Evolutionary conservation across 2,888 invertebrate genomes (phyloP).

Genomic region (Amphipyra tragopoginis): DNA sequence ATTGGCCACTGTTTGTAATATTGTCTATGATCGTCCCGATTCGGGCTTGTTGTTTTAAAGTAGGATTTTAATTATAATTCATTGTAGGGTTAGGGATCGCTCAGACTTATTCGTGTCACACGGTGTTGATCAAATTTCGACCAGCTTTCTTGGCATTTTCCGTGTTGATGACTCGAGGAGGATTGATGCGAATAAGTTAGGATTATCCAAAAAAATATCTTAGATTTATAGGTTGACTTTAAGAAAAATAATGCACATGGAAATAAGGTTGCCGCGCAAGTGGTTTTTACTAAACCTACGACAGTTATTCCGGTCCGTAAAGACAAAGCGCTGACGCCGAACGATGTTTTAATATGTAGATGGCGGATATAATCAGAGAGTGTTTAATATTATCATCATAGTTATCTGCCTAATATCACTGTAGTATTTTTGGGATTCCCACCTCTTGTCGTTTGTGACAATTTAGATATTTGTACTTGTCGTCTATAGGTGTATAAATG

Average conservation of each 20-base stretch:
- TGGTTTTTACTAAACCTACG: not conserved
- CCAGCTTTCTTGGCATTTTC: not conserved
- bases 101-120: slow-evolving; percentile 29
- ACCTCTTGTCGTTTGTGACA: slow-evolving; percentile 38
- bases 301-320: slow-evolving; percentile 1
- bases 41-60: slow-evolving; percentile 19
- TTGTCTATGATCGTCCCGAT: slow-evolving; percentile 20
- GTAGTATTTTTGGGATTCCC: slow-evolving; percentile 46
- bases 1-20: slow-evolving; percentile 15
- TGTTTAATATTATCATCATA: not conserved
- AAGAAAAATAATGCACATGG: slow-evolving; percentile 25
- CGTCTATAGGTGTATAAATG: not conserved
- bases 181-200: slow-evolving; percentile 17
- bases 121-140: not conserved
- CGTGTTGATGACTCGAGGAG: not conserved
- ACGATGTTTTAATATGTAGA: not conserved
- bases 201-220: not conserved
- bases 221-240: slow-evolving; percentile 27
- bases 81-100: slow-evolving; percentile 22
- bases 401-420: slow-evolving; percentile 14
- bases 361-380: not conserved
- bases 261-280: not conserved
- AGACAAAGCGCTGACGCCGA: not conserved
- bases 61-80: slow-evolving; percentile 22
- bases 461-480: slow-evolving; percentile 27